Evolutionary conservation across 2,888 invertebrate genomes (phyloP).

Genomic region (Monochamus alternatus): DNA sequence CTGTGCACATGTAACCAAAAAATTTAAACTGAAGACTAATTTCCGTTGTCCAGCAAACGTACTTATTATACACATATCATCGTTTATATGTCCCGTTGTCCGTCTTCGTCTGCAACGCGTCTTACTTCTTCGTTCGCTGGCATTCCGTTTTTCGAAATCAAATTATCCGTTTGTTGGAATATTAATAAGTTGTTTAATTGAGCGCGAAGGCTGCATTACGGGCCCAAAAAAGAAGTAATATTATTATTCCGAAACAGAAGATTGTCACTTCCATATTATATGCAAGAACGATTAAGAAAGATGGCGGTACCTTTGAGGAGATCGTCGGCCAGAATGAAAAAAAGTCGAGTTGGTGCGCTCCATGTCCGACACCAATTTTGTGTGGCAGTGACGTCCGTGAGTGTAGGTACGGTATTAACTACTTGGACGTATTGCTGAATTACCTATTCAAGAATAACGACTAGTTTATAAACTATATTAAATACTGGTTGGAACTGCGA

Average conservation of each 20-base stretch:
- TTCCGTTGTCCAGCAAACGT: no score
- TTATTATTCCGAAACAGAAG: slow-evolving; percentile 57
- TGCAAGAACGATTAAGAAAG: slow-evolving; percentile 60
- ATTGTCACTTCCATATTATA: slow-evolving; percentile 60
- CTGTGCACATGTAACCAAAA: no score
- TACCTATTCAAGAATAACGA: background rate
- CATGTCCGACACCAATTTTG: slow-evolving; percentile 49
- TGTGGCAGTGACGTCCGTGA: slow-evolving; percentile 24
- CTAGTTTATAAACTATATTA: no score
- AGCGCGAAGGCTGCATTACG: slow-evolving; percentile 37
- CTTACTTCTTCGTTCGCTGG: background rate
- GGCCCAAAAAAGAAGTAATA: slow-evolving; percentile 46
- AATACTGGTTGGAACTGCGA: no score
- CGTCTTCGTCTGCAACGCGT: background rate
- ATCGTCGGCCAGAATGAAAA: slow-evolving; percentile 43
- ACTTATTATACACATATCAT: no score
- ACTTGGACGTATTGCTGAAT: background rate
- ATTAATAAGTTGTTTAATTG: slow-evolving; percentile 49
- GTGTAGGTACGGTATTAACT: no score
- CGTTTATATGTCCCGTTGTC: no score
- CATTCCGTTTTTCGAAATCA: background rate
- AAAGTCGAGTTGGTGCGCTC: slow-evolving; percentile 39
- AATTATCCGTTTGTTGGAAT: slow-evolving; percentile 30
- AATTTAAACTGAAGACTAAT: no score
- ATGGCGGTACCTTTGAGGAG: slow-evolving; percentile 58